phyloP scores from a whole-genome alignment of 2,888 invertebrate species.

The Campopleginae sp. region DNA sequence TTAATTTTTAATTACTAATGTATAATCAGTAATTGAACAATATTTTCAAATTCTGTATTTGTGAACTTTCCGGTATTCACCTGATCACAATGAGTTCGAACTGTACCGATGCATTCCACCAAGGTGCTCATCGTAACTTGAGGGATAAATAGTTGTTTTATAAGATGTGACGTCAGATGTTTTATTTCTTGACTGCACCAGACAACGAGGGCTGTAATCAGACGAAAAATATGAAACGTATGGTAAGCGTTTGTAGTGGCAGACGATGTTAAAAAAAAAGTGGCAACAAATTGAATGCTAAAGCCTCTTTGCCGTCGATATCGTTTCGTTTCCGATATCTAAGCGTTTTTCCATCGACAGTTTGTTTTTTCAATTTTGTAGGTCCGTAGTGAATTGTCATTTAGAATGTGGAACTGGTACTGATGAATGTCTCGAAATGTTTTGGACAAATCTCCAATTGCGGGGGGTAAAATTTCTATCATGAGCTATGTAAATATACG shows the following conservation, averaged over 20 bases:
- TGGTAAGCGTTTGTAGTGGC: background rate
- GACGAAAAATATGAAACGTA: conserved; percentile 10
- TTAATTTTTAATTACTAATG: too few relatives aligned
- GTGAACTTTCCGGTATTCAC: conserved; percentile 79
- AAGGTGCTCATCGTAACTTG: conserved; percentile 93
- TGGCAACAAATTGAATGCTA: background rate
- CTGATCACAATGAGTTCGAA: conserved; percentile 90
- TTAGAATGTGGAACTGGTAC: too few relatives aligned
- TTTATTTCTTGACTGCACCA: conserved; percentile 95
- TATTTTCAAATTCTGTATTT: background rate
- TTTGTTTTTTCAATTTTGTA: too few relatives aligned
- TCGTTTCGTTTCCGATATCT: too few relatives aligned
- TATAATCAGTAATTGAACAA: background rate
- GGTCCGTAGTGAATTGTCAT: too few relatives aligned
- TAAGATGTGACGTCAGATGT: conserved; percentile 91
- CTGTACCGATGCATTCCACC: conserved; percentile 93
- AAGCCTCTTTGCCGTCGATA: too few relatives aligned
- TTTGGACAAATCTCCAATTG: too few relatives aligned
- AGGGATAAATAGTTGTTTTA: conserved; percentile 95
- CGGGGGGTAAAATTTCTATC: too few relatives aligned
- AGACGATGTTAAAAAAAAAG: background rate
- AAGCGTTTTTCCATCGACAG: too few relatives aligned
- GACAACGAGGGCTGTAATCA: conserved; percentile 90
- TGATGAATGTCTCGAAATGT: too few relatives aligned
- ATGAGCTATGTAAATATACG: too few relatives aligned